phyloP scores from a whole-genome alignment of 2,888 invertebrate species.

The Graphium colonna region DNA sequence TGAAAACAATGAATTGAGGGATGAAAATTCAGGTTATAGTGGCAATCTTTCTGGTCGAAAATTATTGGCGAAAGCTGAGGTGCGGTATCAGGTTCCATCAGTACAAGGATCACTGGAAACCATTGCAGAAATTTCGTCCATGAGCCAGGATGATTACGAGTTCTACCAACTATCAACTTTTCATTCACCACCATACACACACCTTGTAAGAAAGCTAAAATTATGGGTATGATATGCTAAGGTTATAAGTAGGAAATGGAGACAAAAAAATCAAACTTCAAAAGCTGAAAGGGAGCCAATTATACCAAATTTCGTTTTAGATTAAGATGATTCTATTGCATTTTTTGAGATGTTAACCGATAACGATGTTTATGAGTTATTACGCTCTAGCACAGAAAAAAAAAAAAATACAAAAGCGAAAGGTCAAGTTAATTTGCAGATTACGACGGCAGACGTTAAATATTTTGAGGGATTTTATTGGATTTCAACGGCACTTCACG shows the following conservation, averaged over 20 bases:
- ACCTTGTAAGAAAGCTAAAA: too few species aligned
- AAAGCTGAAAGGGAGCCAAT: neutral
- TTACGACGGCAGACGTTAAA: neutral
- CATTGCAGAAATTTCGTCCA: too few species aligned
- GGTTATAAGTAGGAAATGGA: neutral
- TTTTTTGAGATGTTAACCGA: conserved; percentile 10
- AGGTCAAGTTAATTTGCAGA: neutral
- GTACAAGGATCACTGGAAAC: too few species aligned
- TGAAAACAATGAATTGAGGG: too few species aligned
- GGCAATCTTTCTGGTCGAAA: too few species aligned
- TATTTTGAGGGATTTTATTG: neutral
- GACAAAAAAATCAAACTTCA: neutral
- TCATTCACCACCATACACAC: too few species aligned
- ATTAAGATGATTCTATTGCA: neutral
- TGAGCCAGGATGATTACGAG: too few species aligned
- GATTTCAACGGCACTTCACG: conserved; percentile 9
- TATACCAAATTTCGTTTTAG: neutral
- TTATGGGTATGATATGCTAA: too few species aligned
- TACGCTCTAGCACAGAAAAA: conserved; percentile 2
- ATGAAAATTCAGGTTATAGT: too few species aligned
- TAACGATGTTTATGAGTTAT: neutral
- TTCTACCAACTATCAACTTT: too few species aligned
- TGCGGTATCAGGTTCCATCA: too few species aligned
- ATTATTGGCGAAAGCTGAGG: too few species aligned
- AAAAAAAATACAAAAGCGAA: neutral